Conservation (phyloP, 2,888 invertebrate genomes). For the Brachypalpus laphriformis region DNA sequence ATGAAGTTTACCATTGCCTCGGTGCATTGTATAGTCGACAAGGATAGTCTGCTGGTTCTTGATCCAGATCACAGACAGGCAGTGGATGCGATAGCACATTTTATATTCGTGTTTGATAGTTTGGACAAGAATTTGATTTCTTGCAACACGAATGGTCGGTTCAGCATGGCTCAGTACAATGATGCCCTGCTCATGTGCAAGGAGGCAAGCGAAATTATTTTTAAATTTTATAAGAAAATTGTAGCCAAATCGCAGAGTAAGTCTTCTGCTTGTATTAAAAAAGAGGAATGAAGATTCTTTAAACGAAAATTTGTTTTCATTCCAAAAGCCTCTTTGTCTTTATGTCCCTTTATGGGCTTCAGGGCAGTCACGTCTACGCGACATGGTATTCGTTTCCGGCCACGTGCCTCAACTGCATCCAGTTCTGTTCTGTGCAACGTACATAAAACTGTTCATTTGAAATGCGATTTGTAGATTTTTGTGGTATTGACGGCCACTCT, state of each 20-base stretch:
- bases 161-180: conserved; percentile 87
- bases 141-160: conserved; percentile 88
- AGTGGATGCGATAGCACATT: conserved; percentile 85
- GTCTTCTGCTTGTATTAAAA: conserved; percentile 28
- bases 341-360: too few relatives aligned
- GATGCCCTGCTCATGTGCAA: conserved; percentile 87
- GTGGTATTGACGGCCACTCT: too few relatives aligned
- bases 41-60: conserved; percentile 85
- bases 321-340: too few relatives aligned
- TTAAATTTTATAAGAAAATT: conserved; percentile 87
- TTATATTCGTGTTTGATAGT: conserved; percentile 91
- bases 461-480: too few relatives aligned
- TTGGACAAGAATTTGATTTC: conserved; percentile 84
- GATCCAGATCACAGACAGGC: conserved; percentile 86
- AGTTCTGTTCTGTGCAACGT: too few relatives aligned
- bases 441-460: too few relatives aligned
- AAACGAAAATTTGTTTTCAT: neutral
- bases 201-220: conserved; percentile 87
- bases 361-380: too few relatives aligned
- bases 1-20: conserved; percentile 93
- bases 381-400: too few relatives aligned
- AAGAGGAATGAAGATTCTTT: conserved; percentile 23
- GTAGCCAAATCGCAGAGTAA: conserved; percentile 78
- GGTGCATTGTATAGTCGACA: conserved; percentile 88
- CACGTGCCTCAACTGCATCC: too few relatives aligned